phyloP scores from a whole-genome alignment of 2,113 vertebrate genomes.

The Pycnonotus jocosus region DNA sequence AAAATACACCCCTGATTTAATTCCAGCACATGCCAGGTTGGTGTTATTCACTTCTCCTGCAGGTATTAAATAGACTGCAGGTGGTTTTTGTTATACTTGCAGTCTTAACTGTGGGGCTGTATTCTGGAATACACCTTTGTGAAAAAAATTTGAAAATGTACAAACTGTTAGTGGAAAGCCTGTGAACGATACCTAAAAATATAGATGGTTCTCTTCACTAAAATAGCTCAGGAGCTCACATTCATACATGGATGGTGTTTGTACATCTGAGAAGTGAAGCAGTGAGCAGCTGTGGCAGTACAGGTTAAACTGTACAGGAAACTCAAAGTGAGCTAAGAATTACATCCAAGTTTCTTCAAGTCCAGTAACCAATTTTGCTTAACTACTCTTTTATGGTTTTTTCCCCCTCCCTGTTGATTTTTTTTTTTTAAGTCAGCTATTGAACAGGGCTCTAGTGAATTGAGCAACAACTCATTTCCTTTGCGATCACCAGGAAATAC shows the following conservation, averaged over 20 bases:
- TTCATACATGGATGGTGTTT: background rate
- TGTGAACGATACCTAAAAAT: background rate
- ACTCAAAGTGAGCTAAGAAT: background rate
- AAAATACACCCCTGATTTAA: background rate
- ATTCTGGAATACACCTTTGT: background rate
- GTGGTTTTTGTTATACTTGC: background rate
- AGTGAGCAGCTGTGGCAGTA: background rate
- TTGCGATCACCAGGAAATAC: background rate
- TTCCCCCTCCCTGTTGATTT: background rate
- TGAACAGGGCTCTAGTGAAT: slow-evolving; percentile 19
- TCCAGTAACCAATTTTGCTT: background rate
- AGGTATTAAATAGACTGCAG: background rate
- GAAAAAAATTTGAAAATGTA: background rate
- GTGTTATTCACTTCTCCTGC: background rate
- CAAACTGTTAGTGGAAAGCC: background rate
- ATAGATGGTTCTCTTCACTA: background rate
- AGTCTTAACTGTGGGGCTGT: background rate
- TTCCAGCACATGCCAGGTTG: background rate
- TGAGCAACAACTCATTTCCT: slow-evolving; percentile 50
- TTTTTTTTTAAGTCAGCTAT: background rate
- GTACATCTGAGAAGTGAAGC: background rate
- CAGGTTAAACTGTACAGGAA: background rate
- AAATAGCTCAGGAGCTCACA: background rate
- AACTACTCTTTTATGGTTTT: background rate
- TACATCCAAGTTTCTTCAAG: background rate